Base-by-base conservation (phyloP, 2,888 invertebrate genomes). In the Scrobipalpa costella region DNA sequence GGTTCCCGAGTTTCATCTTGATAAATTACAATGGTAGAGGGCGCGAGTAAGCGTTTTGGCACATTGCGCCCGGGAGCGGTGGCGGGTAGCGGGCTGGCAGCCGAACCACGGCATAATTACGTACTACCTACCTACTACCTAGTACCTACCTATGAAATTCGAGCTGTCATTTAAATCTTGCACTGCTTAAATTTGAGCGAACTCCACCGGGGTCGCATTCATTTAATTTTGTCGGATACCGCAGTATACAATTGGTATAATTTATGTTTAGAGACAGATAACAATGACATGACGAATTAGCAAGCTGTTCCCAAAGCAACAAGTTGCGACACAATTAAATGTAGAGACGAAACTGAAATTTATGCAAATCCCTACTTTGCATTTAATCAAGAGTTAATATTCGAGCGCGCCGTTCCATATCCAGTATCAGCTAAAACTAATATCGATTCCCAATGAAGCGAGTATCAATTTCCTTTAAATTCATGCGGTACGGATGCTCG, bases 31-130 rank as follows among this genome's bases (percentile, higher is more conserved):
- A 15, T 57, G 74, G 75, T 72, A 55, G 68, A 80, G 78, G 81
- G 78, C 81, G 84, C 86, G 87, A 88, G 83, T 87, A 89, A 88
- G 87, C 89, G 90, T 88, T 89, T 90, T 88, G 88, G 89, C 88
- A 88, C 89, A 87, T 86, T 82, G 86, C 86, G 83, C 87, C 77
- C 81, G 80, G 77, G 71, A 75, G 75, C 78, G 79, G 79, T 79
- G 19, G 52, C 79, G 79, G 79, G 79, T 19, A 27, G 55, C 21
- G 33, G n/a, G 52, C 55, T 55, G 55, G 55, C 55, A 27, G 55
- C 78, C 83, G 79, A 81, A 78, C 83, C 84, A 75, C 84, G 81
- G 80, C 78, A 86, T 90, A 90, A 90, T 89, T 89, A 89, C 86
- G 85, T 88, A 86, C 79, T 81, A n/a, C n/a, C n/a, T n/a, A n/a